Conservation (phyloP, 1,140 invertebrate species). For the Zophobas morio region DNA sequence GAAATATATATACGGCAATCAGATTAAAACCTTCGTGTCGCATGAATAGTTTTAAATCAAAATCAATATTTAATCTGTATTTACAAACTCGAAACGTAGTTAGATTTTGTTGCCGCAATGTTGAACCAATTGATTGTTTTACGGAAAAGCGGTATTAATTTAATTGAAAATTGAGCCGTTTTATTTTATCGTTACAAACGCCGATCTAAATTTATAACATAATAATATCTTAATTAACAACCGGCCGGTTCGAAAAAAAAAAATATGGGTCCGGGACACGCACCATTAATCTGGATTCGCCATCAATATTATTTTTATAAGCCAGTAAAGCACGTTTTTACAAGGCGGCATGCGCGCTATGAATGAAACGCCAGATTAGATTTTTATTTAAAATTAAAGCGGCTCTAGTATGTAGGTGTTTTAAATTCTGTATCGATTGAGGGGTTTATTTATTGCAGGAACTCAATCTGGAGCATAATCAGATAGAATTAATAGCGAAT, state of each 20-base stretch:
- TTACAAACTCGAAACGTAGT: not conserved
- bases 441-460: conserved; percentile 70
- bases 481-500: conserved; percentile 76
- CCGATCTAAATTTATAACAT: too few species aligned
- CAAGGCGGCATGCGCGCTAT: not conserved
- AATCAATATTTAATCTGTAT: conserved; percentile 19
- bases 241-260: conserved; percentile 1
- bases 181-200: too few species aligned
- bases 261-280: not conserved
- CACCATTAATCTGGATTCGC: conserved; percentile 14
- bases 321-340: not conserved
- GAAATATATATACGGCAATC: not conserved
- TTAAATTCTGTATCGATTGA: not conserved
- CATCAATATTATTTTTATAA: conserved; percentile 1
- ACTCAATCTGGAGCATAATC: conserved; percentile 81
- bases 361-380: too few species aligned
- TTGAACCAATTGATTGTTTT: too few species aligned
- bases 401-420: not conserved
- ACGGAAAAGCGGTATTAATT: not conserved
- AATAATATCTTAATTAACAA: conserved; percentile 21
- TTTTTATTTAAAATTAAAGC: too few species aligned
- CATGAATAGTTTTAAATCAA: conserved; percentile 16
- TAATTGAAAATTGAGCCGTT: too few species aligned
- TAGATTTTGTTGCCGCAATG: not conserved
- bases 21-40: conserved; percentile 1